phyloP scores from a whole-genome alignment of 2,888 invertebrate genomes.

The Drosophila subsilvestris region DNA sequence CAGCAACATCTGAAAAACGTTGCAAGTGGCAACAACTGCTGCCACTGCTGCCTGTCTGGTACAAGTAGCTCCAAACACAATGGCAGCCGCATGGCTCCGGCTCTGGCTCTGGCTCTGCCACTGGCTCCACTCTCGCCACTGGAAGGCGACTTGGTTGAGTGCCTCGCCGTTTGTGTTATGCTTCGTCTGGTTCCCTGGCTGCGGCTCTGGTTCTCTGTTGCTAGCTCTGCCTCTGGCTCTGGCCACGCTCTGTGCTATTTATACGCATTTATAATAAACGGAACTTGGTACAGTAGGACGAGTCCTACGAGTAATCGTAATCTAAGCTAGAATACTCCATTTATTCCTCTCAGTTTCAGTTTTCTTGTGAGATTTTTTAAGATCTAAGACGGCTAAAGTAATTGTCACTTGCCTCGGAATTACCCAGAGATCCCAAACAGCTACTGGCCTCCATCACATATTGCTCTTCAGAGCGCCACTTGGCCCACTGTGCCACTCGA shows the following conservation, averaged over 20 bases:
- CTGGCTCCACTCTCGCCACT: slow-evolving; percentile 38
- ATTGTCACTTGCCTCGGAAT: neutral
- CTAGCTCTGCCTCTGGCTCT: slow-evolving; percentile 35
- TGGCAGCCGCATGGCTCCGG: slow-evolving; percentile 27
- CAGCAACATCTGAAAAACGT: slow-evolving; percentile 45
- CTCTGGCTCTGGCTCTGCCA: slow-evolving; percentile 24
- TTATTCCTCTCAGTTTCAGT: neutral
- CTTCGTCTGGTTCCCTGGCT: slow-evolving; percentile 63
- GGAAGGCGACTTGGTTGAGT: slow-evolving; percentile 73
- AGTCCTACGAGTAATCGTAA: neutral
- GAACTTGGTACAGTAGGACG: slow-evolving; percentile 62
- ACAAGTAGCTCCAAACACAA: slow-evolving; percentile 54
- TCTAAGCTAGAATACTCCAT: neutral
- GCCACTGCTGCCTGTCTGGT: slow-evolving; percentile 46
- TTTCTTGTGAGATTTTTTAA: too few relatives aligned
- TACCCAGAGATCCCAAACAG: neutral
- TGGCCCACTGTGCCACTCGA: slow-evolving; percentile 58
- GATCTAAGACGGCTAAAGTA: neutral
- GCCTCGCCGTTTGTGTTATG: slow-evolving; percentile 77
- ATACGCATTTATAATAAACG: slow-evolving; percentile 76
- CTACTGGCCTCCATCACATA: neutral
- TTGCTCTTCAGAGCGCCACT: neutral
- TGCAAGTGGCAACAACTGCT: slow-evolving; percentile 61
- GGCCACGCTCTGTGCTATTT: slow-evolving; percentile 55
- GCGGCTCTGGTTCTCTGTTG: slow-evolving; percentile 39